These are phyloP conservation scores for Peromyscus californicus DNA, from an alignment of 2,113 vertebrate species.

Conservation along the genomic window DNA sequence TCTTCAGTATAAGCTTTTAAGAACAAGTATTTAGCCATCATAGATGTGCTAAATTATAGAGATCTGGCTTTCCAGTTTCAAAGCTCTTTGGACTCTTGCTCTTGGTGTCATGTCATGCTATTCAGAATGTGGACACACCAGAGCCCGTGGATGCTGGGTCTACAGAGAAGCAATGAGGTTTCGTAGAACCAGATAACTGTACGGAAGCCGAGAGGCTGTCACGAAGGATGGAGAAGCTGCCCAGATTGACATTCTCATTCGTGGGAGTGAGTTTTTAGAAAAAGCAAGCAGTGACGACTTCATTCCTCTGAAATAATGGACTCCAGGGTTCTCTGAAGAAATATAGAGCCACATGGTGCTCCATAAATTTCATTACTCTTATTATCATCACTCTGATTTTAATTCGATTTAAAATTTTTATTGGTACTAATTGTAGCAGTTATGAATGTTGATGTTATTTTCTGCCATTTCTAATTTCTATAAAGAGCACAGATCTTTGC, in stretches of 20 bases:
- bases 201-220: background rate
- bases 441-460: conserved; percentile 80
- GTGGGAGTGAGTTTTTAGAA: conserved; percentile 8
- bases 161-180: background rate
- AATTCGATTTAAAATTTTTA: conserved; percentile 78
- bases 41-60: background rate
- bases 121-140: background rate
- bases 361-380: conserved; percentile 77
- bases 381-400: conserved; percentile 77
- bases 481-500: conserved; percentile 73
- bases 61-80: background rate
- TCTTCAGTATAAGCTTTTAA: conserved; percentile 9
- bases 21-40: background rate
- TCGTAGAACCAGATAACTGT: background rate
- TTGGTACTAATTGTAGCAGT: conserved; percentile 73
- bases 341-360: conserved; percentile 59
- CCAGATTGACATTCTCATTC: background rate
- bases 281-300: conserved; percentile 14
- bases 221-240: background rate
- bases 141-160: background rate
- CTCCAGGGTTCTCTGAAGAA: conserved; percentile 65
- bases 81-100: background rate
- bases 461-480: conserved; percentile 82
- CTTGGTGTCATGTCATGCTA: background rate
- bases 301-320: conserved; percentile 49